Percentiles rank a stretch among this genome's conserved stretches.
Conservation (phyloP, 2,113 vertebrate genomes). For the Hippocampus mohnikei region DNA sequence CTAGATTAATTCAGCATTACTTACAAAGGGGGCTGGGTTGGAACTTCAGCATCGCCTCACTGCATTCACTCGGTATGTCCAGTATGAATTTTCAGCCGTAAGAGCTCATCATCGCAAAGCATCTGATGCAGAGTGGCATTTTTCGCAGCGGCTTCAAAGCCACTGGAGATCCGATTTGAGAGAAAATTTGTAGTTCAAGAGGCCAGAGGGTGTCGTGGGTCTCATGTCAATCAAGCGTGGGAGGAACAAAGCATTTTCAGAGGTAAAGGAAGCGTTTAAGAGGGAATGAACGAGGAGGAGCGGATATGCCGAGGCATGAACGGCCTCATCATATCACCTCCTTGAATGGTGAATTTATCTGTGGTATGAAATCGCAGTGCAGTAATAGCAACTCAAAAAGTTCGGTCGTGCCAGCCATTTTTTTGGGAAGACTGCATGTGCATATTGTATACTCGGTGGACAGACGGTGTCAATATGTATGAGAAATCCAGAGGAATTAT, state of each 20-base stretch:
- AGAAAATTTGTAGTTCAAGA: conserved; percentile 24
- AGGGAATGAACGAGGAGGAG: background rate
- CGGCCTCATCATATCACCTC: conserved; percentile 17
- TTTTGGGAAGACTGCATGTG: no score
- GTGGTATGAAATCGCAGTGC: background rate
- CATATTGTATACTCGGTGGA: no score
- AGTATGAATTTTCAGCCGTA: background rate
- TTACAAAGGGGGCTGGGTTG: background rate
- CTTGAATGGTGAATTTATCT: conserved; percentile 3
- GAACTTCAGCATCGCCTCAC: background rate
- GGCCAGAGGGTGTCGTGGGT: conserved; percentile 10
- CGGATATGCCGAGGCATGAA: conserved; percentile 35
- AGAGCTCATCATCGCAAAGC: background rate
- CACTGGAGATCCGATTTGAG: conserved; percentile 13
- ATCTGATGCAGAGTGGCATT: background rate
- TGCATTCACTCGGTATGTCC: background rate
- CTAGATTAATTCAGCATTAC: background rate
- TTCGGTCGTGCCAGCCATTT: background rate
- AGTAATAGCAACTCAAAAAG: background rate
- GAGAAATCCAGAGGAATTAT: no score
- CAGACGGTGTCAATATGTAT: no score
- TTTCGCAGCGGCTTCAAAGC: conserved; percentile 5
- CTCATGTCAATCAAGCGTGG: conserved; percentile 32
- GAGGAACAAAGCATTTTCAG: conserved; percentile 11
- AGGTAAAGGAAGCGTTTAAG: conserved; percentile 11